These are phyloP conservation scores for Puntigrus tetrazona DNA, from an alignment of 2,113 vertebrate genomes.

Conservation along the genomic window DNA sequence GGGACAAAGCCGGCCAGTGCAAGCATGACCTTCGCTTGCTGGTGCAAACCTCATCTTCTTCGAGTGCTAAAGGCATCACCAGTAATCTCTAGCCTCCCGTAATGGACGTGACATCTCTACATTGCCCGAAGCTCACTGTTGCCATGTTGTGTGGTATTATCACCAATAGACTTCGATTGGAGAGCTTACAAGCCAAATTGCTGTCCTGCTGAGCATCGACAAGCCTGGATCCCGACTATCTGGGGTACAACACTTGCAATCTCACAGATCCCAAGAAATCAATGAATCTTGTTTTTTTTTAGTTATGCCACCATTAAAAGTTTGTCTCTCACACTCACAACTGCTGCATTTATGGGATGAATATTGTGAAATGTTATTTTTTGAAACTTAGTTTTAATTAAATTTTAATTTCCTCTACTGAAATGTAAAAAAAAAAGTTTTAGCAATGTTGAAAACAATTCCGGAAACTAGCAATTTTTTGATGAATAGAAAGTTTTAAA, in stretches of 20 bases:
- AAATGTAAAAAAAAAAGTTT: too few relatives aligned
- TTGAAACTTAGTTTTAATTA: neutral
- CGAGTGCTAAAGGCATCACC: conserved; percentile 40
- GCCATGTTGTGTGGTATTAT: conserved; percentile 6
- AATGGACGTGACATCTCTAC: conserved; percentile 17
- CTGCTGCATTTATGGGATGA: neutral
- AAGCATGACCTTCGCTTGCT: conserved; percentile 38
- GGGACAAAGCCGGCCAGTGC: neutral
- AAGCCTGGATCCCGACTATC: neutral
- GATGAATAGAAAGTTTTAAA: neutral
- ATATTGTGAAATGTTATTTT: neutral
- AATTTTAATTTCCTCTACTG: neutral
- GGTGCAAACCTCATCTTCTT: conserved; percentile 35
- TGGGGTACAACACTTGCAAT: neutral
- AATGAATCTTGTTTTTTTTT: neutral
- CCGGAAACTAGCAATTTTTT: neutral
- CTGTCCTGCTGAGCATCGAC: neutral
- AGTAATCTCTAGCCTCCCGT: conserved; percentile 28
- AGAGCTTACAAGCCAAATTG: conserved; percentile 18
- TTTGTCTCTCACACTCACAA: neutral
- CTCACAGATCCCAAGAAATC: neutral
- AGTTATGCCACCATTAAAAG: neutral
- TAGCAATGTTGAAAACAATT: neutral
- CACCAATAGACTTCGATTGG: conserved; percentile 32
- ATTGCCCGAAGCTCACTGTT: conserved; percentile 12